phyloP scores from a whole-genome alignment of 2,113 vertebrate genomes.

The Sinocyclocheilus rhinocerous region DNA sequence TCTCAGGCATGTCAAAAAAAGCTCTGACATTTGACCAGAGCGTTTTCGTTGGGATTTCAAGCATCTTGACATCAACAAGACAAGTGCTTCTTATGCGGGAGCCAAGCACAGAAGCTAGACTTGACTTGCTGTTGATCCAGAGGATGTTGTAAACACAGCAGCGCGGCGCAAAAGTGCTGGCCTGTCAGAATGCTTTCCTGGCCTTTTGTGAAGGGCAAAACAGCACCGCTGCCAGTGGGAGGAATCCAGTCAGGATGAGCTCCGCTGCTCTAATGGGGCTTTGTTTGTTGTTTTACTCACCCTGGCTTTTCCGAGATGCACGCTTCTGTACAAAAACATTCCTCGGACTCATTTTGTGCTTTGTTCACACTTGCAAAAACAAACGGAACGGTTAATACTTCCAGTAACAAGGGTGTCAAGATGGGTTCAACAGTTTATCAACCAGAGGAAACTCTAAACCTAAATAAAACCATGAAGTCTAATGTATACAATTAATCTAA shows the following conservation, averaged over 20 bases:
- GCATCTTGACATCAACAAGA: not conserved
- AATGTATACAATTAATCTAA: constrained; percentile 64
- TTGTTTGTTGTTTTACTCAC: constrained; percentile 59
- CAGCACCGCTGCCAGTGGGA: constrained; percentile 29
- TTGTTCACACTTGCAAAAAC: constrained; percentile 48
- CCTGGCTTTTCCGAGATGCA: constrained; percentile 40
- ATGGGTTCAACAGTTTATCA: constrained; percentile 32
- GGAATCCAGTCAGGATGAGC: constrained; percentile 31
- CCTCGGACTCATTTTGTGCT: constrained; percentile 30
- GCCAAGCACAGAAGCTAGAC: not conserved
- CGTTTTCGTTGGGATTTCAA: not conserved
- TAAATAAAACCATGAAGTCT: constrained; percentile 65
- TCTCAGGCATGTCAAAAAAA: constrained; percentile 31
- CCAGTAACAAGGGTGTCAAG: constrained; percentile 37
- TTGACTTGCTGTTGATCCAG: constrained; percentile 32
- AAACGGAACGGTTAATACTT: constrained; percentile 46
- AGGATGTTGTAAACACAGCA: constrained; percentile 42
- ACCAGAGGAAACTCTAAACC: constrained; percentile 62
- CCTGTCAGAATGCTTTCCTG: constrained; percentile 50
- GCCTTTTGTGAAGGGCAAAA: constrained; percentile 46
- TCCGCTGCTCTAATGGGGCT: constrained; percentile 53
- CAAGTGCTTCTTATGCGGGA: constrained; percentile 2
- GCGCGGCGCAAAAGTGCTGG: constrained; percentile 48
- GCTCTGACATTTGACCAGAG: constrained; percentile 16
- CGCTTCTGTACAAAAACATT: constrained; percentile 47